Base-by-base conservation (phyloP, 2,888 invertebrate species). In the Melieria crassipennis region DNA sequence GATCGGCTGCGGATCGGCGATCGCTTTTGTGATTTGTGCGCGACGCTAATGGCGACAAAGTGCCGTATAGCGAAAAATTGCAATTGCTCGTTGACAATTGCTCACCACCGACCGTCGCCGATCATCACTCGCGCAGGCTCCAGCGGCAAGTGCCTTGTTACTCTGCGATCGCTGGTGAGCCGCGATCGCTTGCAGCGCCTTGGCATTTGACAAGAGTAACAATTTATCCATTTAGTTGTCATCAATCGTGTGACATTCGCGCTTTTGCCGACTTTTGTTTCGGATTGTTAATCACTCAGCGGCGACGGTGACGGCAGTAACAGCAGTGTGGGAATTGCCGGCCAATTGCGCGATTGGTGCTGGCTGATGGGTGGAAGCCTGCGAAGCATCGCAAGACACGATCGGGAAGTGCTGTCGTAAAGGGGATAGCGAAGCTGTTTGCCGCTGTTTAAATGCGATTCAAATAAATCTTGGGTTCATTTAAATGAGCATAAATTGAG, bases 41-140 rank as follows among this genome's bases (percentile, higher is more conserved):
- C 72, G 84, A 83, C 84, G 81, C 82, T 83, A 83, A 83, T 84
- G 84, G 83, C 83, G 83, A 83, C 84, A 83, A 84, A 84, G 81
- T 84, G 84, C 80, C 83, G 83, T 82, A 79, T 77, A 84, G 82
- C 80, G 81, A 79, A 80, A 81, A 81, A 82, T 72, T 74, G 74
- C 68, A 47, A 68, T 62, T 71, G 46, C 47, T 45, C 52, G 48
- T 48, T 65, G 63, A 65, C 11, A 48, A 50, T 63, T 63, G 50
- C 48, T 30, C 9, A 48, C 48, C 16, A 9, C 10, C 7, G 30
- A 48, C 11, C 10, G 61, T 13, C 13, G 46, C 13, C 46, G 46
- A 45, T n/a, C 45, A 4, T n/a, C 10, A 10, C 13, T 61, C 45
- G 7, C 9, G 52, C 13, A n/a, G 52, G 52, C 52, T 52, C n/a